Base-by-base conservation (phyloP, 2,888 invertebrate genomes). In the Scaeva pyrastri region DNA sequence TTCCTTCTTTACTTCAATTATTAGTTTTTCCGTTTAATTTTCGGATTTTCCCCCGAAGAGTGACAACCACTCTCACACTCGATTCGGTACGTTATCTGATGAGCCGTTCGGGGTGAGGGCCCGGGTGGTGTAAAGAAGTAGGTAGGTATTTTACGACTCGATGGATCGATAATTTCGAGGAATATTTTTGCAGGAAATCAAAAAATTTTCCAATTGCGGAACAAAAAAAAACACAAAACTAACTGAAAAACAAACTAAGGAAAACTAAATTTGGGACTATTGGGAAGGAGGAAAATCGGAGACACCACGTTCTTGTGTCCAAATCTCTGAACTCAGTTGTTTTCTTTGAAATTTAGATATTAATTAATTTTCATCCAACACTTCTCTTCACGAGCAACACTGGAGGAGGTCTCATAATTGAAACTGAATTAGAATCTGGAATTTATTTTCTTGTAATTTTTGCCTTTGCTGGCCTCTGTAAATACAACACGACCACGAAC, bases 341-440 rank as follows among this genome's bases (percentile, higher is more conserved):
- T 16, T 14, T 12, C 6, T 36, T 19, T 36, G 16, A 19, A 26
- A 56, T 56, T 48, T 48, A 11, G 19, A 45, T 43, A 31, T 14
- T 10, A 31, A 75, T 26, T 19, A 62, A 41, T 23, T 58, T 66
- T 82, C 43, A 52, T 45, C 66, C 52, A 68, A 81, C 71, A 71
- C 81, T 70, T 43, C 26, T 68, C 55, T 21, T 84, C 39, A 66
- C 52, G 68, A 16, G 7, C 19, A 58, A 12, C 71, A 75, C 58
- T 58, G 31, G 79, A 26, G 62, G 68, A 66, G 66, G 71, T 75
- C 80, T 72, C 84, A 85, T 85, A 71, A 80, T 85, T 80, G 21
- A 84, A 71, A n/a, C n/a, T n/a, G n/a, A n/a, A n/a, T n/a, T n/a
- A n/a, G n/a, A n/a, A n/a, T n/a, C 76, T 58, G 60, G 23, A 73